These are phyloP conservation scores for Leptodactylus fallax DNA, from an alignment of 2,797 vertebrate genomes.

Conservation along the genomic window DNA sequence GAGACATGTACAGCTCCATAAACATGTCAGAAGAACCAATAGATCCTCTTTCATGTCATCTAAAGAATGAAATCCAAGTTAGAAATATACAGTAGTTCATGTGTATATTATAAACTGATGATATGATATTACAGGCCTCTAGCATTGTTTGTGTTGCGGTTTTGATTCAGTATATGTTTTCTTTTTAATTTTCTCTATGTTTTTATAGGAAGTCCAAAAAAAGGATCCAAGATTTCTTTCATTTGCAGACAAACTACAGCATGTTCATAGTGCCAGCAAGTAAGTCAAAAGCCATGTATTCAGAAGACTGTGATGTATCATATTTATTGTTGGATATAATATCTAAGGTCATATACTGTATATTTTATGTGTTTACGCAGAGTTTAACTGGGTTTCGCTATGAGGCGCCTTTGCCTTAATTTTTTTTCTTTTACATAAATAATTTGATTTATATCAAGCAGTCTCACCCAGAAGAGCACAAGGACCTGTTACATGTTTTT, in stretches of 20 bases:
- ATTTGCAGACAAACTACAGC: constrained; percentile 77
- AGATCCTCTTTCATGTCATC: not conserved
- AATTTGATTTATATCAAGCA: too few relatives aligned
- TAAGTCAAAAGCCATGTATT: constrained; percentile 62
- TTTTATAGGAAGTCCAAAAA: constrained; percentile 81
- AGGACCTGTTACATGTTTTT: too few relatives aligned
- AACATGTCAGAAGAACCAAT: too few relatives aligned
- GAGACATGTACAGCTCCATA: too few relatives aligned
- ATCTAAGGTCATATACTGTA: too few relatives aligned
- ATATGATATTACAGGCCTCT: not conserved
- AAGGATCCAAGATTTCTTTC: constrained; percentile 74
- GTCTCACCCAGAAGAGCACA: too few relatives aligned
- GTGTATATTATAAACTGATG: not conserved
- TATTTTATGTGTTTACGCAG: too few relatives aligned
- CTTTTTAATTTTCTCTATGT: not conserved
- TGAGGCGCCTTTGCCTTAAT: too few relatives aligned
- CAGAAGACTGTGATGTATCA: too few relatives aligned
- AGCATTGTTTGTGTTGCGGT: not conserved
- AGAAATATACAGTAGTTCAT: not conserved
- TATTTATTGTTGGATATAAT: too few relatives aligned
- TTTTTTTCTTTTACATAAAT: too few relatives aligned
- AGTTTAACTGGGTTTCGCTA: too few relatives aligned
- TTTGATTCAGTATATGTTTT: not conserved
- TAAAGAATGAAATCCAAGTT: not conserved
- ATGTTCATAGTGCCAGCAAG: constrained; percentile 79